Percentiles rank a stretch among this genome's conserved stretches.
These are phyloP conservation scores for Ormyrus nitidulus DNA, from an alignment of 2,888 invertebrate species.

Conservation along the genomic window DNA sequence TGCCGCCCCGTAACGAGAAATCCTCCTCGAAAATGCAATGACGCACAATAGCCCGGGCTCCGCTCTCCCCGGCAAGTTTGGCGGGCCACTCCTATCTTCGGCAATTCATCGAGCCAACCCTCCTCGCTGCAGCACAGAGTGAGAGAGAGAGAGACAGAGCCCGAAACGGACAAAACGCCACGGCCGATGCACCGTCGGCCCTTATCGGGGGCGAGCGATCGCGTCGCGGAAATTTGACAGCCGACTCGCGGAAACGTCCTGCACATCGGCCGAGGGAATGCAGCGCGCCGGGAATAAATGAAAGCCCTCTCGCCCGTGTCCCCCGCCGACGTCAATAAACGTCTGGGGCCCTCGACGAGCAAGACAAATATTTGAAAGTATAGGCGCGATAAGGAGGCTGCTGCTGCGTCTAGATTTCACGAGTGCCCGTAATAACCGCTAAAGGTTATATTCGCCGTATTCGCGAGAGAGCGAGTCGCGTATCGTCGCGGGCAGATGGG, in stretches of 20 bases:
- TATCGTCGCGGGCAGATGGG: conserved; percentile 17
- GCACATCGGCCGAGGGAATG: background rate
- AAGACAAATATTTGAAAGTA: conserved; percentile 50
- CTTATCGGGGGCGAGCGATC: background rate
- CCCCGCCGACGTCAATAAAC: conserved; percentile 24
- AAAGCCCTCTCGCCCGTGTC: background rate
- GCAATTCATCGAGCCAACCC: conserved; percentile 35
- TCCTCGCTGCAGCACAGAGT: background rate
- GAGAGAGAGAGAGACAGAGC: too few species aligned
- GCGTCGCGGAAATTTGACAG: conserved; percentile 36
- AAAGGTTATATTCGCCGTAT: background rate
- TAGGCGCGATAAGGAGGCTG: conserved; percentile 17
- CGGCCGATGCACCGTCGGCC: too few species aligned
- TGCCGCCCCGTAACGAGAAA: too few species aligned
- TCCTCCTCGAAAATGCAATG: conserved; percentile 5
- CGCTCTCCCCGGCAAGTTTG: conserved; percentile 8
- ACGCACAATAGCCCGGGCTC: background rate
- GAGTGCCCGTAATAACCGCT: background rate
- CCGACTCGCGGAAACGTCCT: background rate
- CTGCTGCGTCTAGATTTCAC: conserved; percentile 4
- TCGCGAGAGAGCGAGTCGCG: background rate
- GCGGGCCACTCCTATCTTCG: background rate
- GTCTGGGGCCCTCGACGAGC: background rate
- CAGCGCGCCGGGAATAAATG: background rate
- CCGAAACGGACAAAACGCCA: too few species aligned